Conservation (phyloP, 2,888 invertebrate genomes). For the Drosophila barbarae region DNA sequence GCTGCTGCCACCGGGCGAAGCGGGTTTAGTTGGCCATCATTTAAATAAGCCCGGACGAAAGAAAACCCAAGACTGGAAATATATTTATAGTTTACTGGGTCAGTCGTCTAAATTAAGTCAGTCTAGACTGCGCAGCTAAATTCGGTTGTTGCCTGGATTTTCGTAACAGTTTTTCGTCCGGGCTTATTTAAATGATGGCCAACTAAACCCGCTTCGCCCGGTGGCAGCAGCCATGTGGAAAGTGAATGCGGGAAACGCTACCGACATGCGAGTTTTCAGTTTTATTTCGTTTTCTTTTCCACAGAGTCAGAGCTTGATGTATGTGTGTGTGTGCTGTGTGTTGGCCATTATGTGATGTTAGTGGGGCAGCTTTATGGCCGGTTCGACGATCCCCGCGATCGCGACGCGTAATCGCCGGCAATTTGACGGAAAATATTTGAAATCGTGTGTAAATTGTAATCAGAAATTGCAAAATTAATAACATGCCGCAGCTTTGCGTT, state of each 20-base stretch:
- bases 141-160: constrained; percentile 33
- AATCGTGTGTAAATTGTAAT: constrained; percentile 60
- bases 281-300: constrained; percentile 52
- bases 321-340: constrained; percentile 19
- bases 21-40: too few species aligned
- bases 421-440: constrained; percentile 64
- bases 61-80: constrained; percentile 8
- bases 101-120: constrained; percentile 38
- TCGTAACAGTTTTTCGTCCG: constrained; percentile 55
- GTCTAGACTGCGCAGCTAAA: constrained; percentile 36
- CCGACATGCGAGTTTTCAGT: constrained; percentile 60
- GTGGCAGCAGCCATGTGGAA: constrained; percentile 68
- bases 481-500: constrained; percentile 44
- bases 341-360: constrained; percentile 67
- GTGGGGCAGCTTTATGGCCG: constrained; percentile 63
- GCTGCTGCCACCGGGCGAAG: too few species aligned
- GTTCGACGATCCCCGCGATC: constrained; percentile 47
- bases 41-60: too few species aligned
- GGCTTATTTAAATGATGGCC: constrained; percentile 70
- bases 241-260: constrained; percentile 75
- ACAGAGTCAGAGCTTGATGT: constrained; percentile 29
- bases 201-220: constrained; percentile 34
- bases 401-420: constrained; percentile 67
- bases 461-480: constrained; percentile 61
- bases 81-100: constrained; percentile 51